These are phyloP conservation scores for Rapana venosa DNA, from an alignment of 2,888 invertebrate species.

Conservation along the genomic window DNA sequence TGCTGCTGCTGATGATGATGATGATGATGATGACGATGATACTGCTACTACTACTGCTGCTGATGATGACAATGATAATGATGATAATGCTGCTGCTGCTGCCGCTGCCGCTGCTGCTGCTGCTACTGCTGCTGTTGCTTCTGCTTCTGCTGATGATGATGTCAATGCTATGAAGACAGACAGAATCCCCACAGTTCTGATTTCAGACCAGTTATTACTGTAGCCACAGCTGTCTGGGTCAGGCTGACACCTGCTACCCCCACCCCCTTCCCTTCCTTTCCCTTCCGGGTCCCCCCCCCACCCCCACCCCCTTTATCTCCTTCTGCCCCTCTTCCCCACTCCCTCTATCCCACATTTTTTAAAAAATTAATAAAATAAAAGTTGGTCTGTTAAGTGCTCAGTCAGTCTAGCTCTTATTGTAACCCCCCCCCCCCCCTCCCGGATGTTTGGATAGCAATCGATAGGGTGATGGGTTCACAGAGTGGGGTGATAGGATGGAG, in stretches of 20 bases:
- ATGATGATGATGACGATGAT: no score
- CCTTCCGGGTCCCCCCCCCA: background rate
- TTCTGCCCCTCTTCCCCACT: background rate
- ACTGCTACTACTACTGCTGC: no score
- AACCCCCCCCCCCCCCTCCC: no score
- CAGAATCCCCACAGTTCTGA: background rate
- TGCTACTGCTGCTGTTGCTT: no score
- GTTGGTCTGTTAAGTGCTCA: no score
- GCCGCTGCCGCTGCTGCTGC: no score
- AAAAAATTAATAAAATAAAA: no score
- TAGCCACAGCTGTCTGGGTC: conserved; percentile 6
- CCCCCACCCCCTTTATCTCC: background rate
- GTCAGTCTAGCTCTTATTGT: no score
- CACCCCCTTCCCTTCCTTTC: background rate
- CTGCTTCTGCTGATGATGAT: no score
- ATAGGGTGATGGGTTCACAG: background rate
- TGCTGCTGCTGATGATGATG: no score
- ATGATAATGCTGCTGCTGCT: no score
- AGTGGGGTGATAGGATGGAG: background rate
- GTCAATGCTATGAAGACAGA: background rate
- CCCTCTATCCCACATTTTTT: background rate
- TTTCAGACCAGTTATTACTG: background rate
- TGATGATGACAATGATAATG: no score
- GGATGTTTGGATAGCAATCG: background rate
- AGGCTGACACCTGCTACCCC: background rate